Base-by-base conservation (phyloP, 2,888 invertebrate genomes). In the Polyommatus icarus region DNA sequence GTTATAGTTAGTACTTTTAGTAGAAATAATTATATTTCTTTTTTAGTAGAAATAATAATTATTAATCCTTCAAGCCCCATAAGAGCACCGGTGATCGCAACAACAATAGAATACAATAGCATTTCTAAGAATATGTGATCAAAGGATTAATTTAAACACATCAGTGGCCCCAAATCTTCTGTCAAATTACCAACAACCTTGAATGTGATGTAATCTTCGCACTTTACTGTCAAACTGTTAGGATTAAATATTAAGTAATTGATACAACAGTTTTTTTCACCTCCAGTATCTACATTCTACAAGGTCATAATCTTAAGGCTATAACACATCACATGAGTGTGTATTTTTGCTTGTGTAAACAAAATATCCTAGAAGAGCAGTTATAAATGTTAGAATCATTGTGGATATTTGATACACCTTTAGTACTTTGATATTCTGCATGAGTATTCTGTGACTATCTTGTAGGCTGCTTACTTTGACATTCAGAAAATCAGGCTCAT, bases 381-480 rank as follows among this genome's bases (percentile, higher is more conserved):
- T 77, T 2, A 79, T 3, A 61, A 81, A 79, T 46, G 57, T 79
- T 1, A 81, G 71, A 50, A 78, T 67, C 32, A 81, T 18, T 5
- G 77, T 80, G 8, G 76, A 32, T 59, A 79, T 12, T 57, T 81
- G 81, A 71, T 76, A 81, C 2, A 79, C 46, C 59, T 79, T 78
- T 20, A 81, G 24, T 0, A 20, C 77, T 57, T 79, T 59, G 8
- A 81, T 59, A 24, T 76, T 79, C 18, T 80, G 78, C 1, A 79
- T 8, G 15, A 81, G 73, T 50, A 50, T 78, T 3, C 75, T 77
- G 24, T 81, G 81, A 75, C 73, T 80, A 12, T 78, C 79, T 46
- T 81, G 78, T 59, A 82, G 71, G 36, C 71, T 76, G 8, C 76
- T 77, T 3, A 80, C 61, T 77, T 80, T 79, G 36, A 71, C 75